Base-by-base conservation (phyloP, 2,113 vertebrate genomes). In the Dicrurus megarhynchus region DNA sequence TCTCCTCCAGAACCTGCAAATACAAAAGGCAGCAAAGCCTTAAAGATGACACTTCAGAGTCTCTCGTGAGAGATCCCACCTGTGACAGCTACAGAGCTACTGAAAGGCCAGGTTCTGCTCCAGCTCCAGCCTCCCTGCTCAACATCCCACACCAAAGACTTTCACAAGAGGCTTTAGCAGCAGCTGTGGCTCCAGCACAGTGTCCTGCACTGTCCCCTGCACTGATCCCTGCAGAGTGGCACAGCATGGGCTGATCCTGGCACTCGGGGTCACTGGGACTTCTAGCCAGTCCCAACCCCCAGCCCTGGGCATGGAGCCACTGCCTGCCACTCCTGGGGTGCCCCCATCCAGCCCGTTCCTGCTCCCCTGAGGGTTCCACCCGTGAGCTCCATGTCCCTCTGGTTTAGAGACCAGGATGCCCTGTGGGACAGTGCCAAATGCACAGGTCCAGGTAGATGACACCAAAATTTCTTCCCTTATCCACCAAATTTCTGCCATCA, bases 1-100 rank as follows among this genome's bases (percentile, higher is more conserved):
- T 99, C 98, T 99, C 99, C 95, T 99, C 99, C 16, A 99, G 22
- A 42, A 99, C 97, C 99, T 98, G 93, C 26, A 95, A 94, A 44
- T 9, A 57, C n/a, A 92, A 35, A 86, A 84, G 24, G 35, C 30
- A 76, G 50, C 2, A 23, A 39, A 60, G 8, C 5, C 30, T 35
- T 11, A 19, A 27, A 50, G 52, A 26, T 3, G 5, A 9, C 9
- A 5, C n/a, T 55, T 20, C 56, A 8, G n/a, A 88, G 41, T 3
- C 18, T 33, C 33, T 55, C 3, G 2, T 12, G 30, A 35, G 22
- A 74, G 21, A 37, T 7, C 4, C 15, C 3, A 33, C 1, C 7
- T 7, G 24, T 4, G 52, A 41, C 24, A 73, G 6, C 39, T 21
- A 13, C 18, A 22, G 33, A 61, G 53, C 21, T 1, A 16, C 42